Conservation (phyloP, 2,888 invertebrate species). For the Amphipoea oculea region DNA sequence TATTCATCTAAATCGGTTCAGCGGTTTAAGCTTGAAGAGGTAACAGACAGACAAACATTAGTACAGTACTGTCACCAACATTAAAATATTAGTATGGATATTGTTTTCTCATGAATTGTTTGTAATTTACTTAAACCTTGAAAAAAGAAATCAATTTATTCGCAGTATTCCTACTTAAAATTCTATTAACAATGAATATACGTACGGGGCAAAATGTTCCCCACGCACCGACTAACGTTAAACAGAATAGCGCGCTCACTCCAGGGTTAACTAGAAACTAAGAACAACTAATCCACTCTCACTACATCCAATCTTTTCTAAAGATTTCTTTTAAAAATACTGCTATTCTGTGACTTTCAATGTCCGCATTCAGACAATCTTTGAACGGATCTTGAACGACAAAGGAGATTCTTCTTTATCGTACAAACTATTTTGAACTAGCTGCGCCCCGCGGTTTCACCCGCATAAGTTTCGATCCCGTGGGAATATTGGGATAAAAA, state of each 20-base stretch:
- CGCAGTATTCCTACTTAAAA: background rate
- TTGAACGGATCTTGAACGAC: constrained; percentile 38
- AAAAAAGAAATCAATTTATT: background rate
- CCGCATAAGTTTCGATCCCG: no score
- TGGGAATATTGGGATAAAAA: no score
- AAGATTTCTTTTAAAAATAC: background rate
- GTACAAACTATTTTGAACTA: constrained; percentile 20
- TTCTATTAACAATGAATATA: background rate
- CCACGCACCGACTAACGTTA: background rate
- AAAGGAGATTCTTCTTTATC: constrained; percentile 24
- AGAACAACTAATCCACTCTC: background rate
- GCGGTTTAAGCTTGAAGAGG: no score
- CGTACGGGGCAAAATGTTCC: no score
- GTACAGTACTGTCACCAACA: no score
- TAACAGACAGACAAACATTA: no score
- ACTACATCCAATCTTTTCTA: constrained; percentile 7
- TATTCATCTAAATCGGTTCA: no score
- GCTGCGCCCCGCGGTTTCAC: no score
- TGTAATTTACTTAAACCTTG: background rate
- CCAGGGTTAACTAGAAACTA: background rate
- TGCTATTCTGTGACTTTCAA: constrained; percentile 26
- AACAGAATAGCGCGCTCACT: background rate
- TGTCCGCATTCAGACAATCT: constrained; percentile 30
- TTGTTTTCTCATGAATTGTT: background rate
- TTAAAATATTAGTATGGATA: background rate